phyloP scores from a whole-genome alignment of 2,797 vertebrate genomes.

The Eremophila alpestris region DNA sequence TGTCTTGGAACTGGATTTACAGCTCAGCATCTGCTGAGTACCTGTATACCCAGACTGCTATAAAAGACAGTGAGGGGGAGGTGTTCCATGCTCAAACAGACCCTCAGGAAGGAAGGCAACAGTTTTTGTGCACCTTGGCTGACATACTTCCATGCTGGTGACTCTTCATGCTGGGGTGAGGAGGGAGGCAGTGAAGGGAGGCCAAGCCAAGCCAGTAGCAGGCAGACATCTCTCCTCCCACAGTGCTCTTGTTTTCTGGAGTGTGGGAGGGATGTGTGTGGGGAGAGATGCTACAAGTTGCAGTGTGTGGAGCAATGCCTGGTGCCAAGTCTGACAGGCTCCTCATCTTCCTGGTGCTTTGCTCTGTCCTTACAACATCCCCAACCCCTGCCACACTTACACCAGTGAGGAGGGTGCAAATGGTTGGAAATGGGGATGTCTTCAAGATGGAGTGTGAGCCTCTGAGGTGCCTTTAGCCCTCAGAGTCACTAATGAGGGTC shows the following conservation, averaged over 20 bases:
- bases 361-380: not conserved
- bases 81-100: not conserved
- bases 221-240: not conserved
- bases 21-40: conserved; percentile 1
- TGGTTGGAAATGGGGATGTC: not conserved
- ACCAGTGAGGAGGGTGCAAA: not conserved
- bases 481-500: not conserved
- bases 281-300: not conserved
- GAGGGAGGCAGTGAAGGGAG: not conserved
- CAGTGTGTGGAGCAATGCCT: not conserved
- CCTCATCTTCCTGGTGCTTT: not conserved
- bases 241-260: not conserved
- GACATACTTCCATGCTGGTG: not conserved
- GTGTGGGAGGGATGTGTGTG: not conserved
- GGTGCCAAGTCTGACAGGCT: not conserved
- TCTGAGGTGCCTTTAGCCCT: not conserved
- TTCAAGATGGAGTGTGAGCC: not conserved
- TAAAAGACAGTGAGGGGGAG: not conserved
- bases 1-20: conserved; percentile 49
- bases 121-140: not conserved
- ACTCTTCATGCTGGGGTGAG: not conserved
- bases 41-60: not conserved
- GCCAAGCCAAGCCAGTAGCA: not conserved
- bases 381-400: not conserved
- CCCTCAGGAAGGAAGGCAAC: not conserved